Evolutionary conservation across 2,888 invertebrate genomes (phyloP).

Genomic region (Lymantria monacha): DNA sequence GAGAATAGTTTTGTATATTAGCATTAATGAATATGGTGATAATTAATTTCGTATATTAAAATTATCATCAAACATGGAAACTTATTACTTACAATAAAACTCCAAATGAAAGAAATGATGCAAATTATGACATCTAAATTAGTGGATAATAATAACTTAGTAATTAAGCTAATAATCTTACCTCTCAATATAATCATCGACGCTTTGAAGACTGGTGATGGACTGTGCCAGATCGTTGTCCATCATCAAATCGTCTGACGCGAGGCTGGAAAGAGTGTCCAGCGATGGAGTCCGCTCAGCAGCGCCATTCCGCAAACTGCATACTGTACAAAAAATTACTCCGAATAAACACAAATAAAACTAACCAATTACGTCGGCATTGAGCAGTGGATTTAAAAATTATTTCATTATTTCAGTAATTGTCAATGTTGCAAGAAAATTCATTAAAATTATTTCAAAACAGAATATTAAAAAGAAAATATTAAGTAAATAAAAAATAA

Average conservation of each 20-base stretch:
- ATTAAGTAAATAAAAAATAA: not conserved
- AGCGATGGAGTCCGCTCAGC: slow-evolving; percentile 86
- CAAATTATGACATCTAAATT: too few relatives aligned
- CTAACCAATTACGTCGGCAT: not conserved
- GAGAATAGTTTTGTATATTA: too few relatives aligned
- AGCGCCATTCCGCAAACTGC: slow-evolving; percentile 54
- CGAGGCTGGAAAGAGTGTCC: slow-evolving; percentile 93
- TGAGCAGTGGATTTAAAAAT: not conserved
- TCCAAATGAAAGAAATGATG: too few relatives aligned
- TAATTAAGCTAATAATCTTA: slow-evolving; percentile 30
- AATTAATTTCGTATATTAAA: too few relatives aligned
- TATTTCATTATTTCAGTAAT: not conserved
- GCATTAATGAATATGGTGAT: too few relatives aligned
- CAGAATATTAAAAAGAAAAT: not conserved
- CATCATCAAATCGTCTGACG: slow-evolving; percentile 93
- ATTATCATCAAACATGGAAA: too few relatives aligned
- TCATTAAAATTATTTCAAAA: not conserved
- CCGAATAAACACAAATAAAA: not conserved
- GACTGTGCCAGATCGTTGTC: slow-evolving; percentile 88
- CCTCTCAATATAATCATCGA: slow-evolving; percentile 82
- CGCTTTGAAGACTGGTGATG: slow-evolving; percentile 80
- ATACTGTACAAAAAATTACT: slow-evolving; percentile 34
- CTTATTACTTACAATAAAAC: too few relatives aligned
- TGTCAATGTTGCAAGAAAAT: not conserved
- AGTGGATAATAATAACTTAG: too few relatives aligned